Percentiles rank a stretch among this genome's conserved stretches.
Conservation (phyloP, 1,140 invertebrate species). For the Aphelinus atriplicis region DNA sequence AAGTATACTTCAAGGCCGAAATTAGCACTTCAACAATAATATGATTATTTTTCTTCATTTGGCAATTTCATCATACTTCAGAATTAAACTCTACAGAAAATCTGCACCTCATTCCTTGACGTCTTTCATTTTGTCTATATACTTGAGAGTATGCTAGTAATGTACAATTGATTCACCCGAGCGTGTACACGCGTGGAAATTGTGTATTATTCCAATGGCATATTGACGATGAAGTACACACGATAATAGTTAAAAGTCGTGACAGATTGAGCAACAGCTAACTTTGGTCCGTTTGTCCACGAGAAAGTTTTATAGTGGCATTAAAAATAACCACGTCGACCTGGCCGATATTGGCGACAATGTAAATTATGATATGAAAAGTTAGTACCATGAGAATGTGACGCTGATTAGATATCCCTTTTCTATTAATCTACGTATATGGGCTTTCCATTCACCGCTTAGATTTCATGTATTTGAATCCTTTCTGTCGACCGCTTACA, state of each 20-base stretch:
- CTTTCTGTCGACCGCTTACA: slow-evolving; percentile 28
- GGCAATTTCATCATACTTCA: no score
- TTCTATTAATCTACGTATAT: slow-evolving; percentile 21
- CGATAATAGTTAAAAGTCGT: slow-evolving; percentile 21
- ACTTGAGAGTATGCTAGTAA: no score
- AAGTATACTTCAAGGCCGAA: neutral
- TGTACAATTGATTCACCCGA: no score
- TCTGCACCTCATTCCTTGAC: no score
- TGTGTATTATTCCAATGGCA: no score
- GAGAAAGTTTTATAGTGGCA: slow-evolving; percentile 19
- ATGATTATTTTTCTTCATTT: neutral
- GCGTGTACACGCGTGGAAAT: no score
- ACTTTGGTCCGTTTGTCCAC: slow-evolving; percentile 36
- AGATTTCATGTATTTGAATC: slow-evolving; percentile 38
- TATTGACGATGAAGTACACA: no score
- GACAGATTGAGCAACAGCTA: slow-evolving; percentile 32
- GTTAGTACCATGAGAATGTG: slow-evolving; percentile 35
- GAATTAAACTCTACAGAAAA: no score
- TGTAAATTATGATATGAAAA: slow-evolving; percentile 41
- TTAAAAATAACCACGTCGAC: slow-evolving; percentile 33
- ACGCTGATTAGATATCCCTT: slow-evolving; percentile 31
- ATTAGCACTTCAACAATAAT: slow-evolving; percentile 5
- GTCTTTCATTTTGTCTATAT: no score
- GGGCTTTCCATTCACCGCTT: slow-evolving; percentile 29
- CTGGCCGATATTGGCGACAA: slow-evolving; percentile 21